A percentile compares a stretch with the other conserved stretches of the same genome.
phyloP scores from a whole-genome alignment of 2,888 invertebrate genomes.

The Drosophila colorata region DNA sequence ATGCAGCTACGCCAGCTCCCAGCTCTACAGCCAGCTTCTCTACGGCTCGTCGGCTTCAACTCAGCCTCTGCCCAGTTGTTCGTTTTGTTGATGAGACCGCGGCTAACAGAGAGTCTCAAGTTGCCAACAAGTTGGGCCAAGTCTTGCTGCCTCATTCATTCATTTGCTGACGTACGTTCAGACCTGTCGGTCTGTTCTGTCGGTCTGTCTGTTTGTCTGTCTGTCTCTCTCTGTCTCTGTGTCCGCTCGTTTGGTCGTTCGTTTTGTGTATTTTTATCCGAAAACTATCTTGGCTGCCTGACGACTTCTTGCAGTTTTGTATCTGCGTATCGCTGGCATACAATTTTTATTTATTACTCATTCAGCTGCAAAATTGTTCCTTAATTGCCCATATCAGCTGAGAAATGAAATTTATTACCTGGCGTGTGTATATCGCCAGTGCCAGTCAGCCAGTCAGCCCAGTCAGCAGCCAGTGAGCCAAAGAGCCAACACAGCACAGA shows the following conservation, averaged over 20 bases:
- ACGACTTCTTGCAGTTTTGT: slow-evolving; percentile 81
- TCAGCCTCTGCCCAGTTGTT: slow-evolving; percentile 8
- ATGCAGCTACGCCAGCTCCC: slow-evolving; percentile 41
- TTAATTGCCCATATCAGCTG: slow-evolving; percentile 84
- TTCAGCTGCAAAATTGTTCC: slow-evolving; percentile 84
- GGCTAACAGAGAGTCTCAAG: slow-evolving; percentile 28
- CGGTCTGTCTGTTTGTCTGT: not conserved
- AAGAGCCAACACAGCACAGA: slow-evolving; percentile 29
- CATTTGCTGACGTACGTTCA: slow-evolving; percentile 30
- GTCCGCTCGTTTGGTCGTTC: slow-evolving; percentile 6
- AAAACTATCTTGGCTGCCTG: slow-evolving; percentile 79
- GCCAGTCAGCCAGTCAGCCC: slow-evolving; percentile 45
- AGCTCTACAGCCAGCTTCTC: not conserved
- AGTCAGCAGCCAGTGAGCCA: slow-evolving; percentile 6
- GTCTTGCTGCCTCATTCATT: slow-evolving; percentile 55
- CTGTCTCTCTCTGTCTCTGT: not conserved
- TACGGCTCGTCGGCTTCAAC: not conserved
- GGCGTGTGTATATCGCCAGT: slow-evolving; percentile 82
- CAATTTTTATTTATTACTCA: slow-evolving; percentile 84
- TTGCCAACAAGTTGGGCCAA: slow-evolving; percentile 38
- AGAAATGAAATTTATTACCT: slow-evolving; percentile 84
- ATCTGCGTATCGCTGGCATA: slow-evolving; percentile 81
- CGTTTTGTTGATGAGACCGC: slow-evolving; percentile 30
- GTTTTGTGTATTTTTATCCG: slow-evolving; percentile 80
- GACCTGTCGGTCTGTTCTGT: not conserved